Conservation (phyloP, 1,140 invertebrate species). For the Chlorops oryzae region DNA sequence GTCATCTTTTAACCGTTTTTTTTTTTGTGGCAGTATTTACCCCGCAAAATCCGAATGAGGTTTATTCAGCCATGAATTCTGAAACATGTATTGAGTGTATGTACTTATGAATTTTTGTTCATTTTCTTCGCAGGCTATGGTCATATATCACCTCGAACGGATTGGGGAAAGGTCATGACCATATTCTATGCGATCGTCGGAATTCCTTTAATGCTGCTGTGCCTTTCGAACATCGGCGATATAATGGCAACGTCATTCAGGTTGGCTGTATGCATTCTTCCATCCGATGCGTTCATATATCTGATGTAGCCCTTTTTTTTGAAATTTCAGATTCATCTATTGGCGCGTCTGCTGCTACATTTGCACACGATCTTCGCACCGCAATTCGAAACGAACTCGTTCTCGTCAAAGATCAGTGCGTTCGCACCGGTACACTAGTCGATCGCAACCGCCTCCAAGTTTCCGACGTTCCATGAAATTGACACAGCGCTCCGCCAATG, state of each 20-base stretch:
- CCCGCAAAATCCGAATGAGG: too few species aligned
- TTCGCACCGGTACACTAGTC: constrained; percentile 35
- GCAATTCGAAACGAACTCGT: constrained; percentile 56
- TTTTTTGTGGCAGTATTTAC: too few species aligned
- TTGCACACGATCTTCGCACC: constrained; percentile 72
- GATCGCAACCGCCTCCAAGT: constrained; percentile 53
- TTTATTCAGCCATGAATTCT: too few species aligned
- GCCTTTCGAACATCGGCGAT: constrained; percentile 92
- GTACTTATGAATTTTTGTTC: background rate
- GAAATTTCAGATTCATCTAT: constrained; percentile 83
- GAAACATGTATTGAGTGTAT: too few species aligned
- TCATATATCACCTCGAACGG: constrained; percentile 89
- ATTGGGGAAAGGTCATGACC: constrained; percentile 85
- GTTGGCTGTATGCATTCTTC: too few species aligned
- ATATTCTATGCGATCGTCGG: constrained; percentile 94
- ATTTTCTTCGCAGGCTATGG: constrained; percentile 71
- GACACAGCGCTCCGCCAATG: constrained; percentile 61
- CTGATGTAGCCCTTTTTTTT: too few species aligned
- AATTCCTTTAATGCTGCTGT: constrained; percentile 89
- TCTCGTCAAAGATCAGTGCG: constrained; percentile 25
- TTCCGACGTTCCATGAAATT: constrained; percentile 56
- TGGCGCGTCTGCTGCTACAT: constrained; percentile 86
- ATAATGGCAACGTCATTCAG: constrained; percentile 90
- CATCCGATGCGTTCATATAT: too few species aligned
- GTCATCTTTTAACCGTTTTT: too few species aligned